phyloP scores from a whole-genome alignment of 1,140 invertebrate species.

The Cataglyphis hispanica region DNA sequence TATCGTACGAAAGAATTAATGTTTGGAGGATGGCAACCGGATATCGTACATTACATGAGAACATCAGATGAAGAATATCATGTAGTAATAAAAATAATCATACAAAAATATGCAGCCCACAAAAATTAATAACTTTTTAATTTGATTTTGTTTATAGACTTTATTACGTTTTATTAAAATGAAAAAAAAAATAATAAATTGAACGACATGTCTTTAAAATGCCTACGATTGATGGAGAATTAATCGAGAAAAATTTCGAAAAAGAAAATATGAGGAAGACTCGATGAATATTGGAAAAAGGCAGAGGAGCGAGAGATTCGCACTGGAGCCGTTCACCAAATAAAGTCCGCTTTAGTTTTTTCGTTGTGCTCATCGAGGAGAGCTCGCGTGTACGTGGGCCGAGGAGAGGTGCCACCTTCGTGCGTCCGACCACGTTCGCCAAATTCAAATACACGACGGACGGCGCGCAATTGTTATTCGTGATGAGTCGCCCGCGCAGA shows the following conservation, averaged over 20 bases:
- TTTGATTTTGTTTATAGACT: background rate
- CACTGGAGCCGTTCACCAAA: conserved; percentile 34
- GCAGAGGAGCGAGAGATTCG: background rate
- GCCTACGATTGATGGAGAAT: conserved; percentile 17
- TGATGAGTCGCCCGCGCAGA: conserved; percentile 66
- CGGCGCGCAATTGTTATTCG: conserved; percentile 79
- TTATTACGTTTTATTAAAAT: background rate
- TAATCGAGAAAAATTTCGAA: background rate
- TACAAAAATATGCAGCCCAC: background rate
- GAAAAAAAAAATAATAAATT: conserved; percentile 1
- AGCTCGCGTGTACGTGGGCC: conserved; percentile 27
- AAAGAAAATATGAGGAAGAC: conserved; percentile 17
- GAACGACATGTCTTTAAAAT: background rate
- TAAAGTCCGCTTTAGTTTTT: conserved; percentile 71
- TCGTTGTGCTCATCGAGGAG: conserved; percentile 32
- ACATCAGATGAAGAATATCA: background rate
- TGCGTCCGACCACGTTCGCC: conserved; percentile 67
- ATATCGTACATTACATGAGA: background rate
- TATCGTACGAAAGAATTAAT: background rate
- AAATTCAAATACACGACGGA: conserved; percentile 78
- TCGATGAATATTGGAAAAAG: conserved; percentile 30
- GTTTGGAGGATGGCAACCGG: background rate
- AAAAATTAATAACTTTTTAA: background rate
- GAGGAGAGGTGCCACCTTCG: conserved; percentile 34
- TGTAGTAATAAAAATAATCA: background rate